phyloP scores from a whole-genome alignment of 2,113 vertebrate species.

The Tachysurus vachellii region DNA sequence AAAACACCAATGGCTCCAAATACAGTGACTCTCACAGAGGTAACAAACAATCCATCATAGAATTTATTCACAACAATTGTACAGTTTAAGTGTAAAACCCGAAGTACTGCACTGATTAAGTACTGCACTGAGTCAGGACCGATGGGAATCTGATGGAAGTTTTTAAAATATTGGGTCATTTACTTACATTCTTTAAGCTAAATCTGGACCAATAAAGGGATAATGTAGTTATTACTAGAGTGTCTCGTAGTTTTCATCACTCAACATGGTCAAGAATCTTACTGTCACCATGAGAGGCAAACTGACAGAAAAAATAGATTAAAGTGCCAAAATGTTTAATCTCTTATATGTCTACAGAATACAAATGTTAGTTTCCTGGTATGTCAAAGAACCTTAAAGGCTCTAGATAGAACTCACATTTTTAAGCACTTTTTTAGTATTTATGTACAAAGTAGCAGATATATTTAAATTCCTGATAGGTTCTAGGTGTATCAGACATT shows the following conservation, averaged over 20 bases:
- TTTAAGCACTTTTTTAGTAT: not conserved
- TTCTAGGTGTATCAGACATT: not conserved
- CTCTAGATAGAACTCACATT: not conserved
- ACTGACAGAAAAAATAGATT: not conserved
- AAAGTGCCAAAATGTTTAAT: not conserved
- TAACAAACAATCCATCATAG: constrained; percentile 4
- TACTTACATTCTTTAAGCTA: not conserved
- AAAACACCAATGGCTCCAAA: not conserved
- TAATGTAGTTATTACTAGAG: not conserved
- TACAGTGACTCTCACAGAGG: not conserved
- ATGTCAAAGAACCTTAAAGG: not conserved
- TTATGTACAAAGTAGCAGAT: not conserved
- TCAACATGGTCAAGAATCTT: not conserved
- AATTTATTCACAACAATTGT: not conserved
- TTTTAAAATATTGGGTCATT: not conserved
- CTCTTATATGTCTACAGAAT: not conserved
- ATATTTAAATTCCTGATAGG: not conserved
- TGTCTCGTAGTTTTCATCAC: not conserved
- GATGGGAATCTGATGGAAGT: not conserved
- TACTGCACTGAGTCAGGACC: not conserved
- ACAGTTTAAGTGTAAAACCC: not conserved
- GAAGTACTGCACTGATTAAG: not conserved
- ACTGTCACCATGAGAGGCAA: not conserved
- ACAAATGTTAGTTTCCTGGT: not conserved
- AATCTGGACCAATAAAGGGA: not conserved